A percentile compares a stretch with the other conserved stretches of the same genome.
phyloP scores from a whole-genome alignment of 2,113 vertebrate genomes.

The Amblyornis subalaris region DNA sequence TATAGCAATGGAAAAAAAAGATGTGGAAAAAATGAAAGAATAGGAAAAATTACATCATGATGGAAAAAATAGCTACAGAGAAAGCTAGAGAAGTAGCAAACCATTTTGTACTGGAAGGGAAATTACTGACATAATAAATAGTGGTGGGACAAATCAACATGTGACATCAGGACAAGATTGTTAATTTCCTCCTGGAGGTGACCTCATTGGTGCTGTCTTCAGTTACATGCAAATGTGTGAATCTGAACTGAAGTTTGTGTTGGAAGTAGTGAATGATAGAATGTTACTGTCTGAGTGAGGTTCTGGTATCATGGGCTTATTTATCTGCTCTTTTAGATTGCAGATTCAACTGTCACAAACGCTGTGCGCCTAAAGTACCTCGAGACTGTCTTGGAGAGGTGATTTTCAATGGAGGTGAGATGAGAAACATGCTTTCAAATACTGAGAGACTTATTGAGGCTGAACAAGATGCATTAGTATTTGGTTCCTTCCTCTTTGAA shows the following conservation, averaged over 20 bases:
- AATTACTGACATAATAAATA: neutral
- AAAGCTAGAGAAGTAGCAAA: neutral
- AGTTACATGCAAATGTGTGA: neutral
- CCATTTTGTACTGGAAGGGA: neutral
- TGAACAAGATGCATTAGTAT: neutral
- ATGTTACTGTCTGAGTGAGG: neutral
- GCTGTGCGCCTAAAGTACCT: conserved; percentile 95
- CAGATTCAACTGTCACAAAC: conserved; percentile 96
- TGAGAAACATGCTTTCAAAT: neutral
- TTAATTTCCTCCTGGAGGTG: conserved; percentile 8
- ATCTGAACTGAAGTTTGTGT: neutral
- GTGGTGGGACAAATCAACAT: neutral
- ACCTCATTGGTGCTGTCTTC: neutral
- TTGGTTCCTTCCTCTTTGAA: neutral
- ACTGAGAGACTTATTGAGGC: neutral
- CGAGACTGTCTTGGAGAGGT: conserved; percentile 96
- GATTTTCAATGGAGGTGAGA: conserved; percentile 90
- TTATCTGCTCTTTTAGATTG: conserved; percentile 78
- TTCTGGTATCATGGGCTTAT: neutral
- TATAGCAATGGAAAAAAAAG: neutral
- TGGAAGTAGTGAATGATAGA: neutral
- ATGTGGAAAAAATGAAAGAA: neutral
- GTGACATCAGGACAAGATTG: neutral
- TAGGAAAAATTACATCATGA: neutral
- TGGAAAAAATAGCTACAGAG: neutral